phyloP scores from a whole-genome alignment of 2,797 vertebrate genomes.

The Streptopelia turtur region DNA sequence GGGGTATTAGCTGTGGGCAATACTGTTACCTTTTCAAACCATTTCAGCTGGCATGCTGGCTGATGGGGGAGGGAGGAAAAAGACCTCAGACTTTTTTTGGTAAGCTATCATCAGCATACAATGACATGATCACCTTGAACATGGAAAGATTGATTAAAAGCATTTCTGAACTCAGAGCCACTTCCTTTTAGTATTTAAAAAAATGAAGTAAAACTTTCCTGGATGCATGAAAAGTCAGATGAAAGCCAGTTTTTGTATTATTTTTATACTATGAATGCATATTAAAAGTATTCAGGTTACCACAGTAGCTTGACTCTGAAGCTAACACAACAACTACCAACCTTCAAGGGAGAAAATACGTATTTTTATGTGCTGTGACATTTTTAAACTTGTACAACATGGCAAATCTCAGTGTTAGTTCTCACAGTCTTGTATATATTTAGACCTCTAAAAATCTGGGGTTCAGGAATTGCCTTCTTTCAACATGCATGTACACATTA shows the following conservation, averaged over 20 bases:
- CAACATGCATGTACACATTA: not conserved
- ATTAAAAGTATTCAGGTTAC: conserved; percentile 44
- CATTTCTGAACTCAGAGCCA: conserved; percentile 22
- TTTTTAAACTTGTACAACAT: conserved; percentile 68
- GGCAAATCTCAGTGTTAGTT: conserved; percentile 61
- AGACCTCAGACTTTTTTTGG: not conserved
- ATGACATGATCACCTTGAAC: not conserved
- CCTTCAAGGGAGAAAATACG: conserved; percentile 16
- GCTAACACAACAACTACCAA: conserved; percentile 37
- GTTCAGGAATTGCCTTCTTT: conserved; percentile 51
- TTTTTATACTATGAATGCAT: conserved; percentile 55
- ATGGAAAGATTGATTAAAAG: conserved; percentile 47
- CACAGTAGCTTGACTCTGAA: conserved; percentile 46
- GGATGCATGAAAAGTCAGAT: conserved; percentile 51
- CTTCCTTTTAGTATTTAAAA: not conserved
- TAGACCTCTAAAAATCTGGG: conserved; percentile 43
- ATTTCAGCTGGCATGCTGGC: not conserved
- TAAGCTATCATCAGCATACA: not conserved
- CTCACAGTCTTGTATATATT: conserved; percentile 65
- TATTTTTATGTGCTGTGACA: conserved; percentile 66
- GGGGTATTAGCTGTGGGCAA: not conserved
- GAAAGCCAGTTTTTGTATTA: conserved; percentile 58
- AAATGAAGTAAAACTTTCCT: conserved; percentile 42
- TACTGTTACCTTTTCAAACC: not conserved
- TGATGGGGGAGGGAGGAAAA: not conserved